Percentiles rank a stretch among this genome's conserved stretches.
These are phyloP conservation scores for Ridgeia piscesae DNA, from an alignment of 1,140 invertebrate genomes.

Conservation along the genomic window DNA sequence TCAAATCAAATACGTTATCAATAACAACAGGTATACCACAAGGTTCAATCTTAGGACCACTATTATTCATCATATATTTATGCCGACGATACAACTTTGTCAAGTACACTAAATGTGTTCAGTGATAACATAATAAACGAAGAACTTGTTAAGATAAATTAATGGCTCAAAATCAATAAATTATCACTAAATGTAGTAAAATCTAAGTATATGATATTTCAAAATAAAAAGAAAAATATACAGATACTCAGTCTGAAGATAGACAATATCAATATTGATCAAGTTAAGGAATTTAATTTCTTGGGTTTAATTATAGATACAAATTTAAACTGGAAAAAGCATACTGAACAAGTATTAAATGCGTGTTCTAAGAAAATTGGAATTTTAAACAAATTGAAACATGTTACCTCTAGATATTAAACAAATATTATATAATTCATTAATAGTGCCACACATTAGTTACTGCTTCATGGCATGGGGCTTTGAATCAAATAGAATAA, in stretches of 20 bases:
- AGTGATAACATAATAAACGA: not conserved
- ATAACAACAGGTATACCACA: not conserved
- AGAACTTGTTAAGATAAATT: not conserved
- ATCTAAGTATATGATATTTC: not conserved
- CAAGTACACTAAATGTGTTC: not conserved
- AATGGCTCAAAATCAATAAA: not conserved
- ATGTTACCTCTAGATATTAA: not conserved
- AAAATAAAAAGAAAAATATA: not conserved
- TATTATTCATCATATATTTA: not conserved
- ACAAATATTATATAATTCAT: not conserved
- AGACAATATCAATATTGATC: not conserved
- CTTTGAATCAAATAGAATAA: not conserved
- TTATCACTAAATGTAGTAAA: not conserved
- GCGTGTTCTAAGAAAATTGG: not conserved
- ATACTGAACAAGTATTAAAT: not conserved
- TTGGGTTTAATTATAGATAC: not conserved
- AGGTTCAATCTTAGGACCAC: not conserved
- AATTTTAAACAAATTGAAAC: not conserved
- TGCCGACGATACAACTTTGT: not conserved
- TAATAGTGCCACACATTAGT: not conserved
- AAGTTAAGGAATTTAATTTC: too few species aligned
- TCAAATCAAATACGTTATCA: too few species aligned
- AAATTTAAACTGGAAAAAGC: not conserved
- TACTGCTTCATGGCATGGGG: not conserved
- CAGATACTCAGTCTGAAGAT: not conserved